Evolutionary conservation across 1,140 invertebrate genomes (phyloP).

Genomic region (Temnothorax longispinosus): DNA sequence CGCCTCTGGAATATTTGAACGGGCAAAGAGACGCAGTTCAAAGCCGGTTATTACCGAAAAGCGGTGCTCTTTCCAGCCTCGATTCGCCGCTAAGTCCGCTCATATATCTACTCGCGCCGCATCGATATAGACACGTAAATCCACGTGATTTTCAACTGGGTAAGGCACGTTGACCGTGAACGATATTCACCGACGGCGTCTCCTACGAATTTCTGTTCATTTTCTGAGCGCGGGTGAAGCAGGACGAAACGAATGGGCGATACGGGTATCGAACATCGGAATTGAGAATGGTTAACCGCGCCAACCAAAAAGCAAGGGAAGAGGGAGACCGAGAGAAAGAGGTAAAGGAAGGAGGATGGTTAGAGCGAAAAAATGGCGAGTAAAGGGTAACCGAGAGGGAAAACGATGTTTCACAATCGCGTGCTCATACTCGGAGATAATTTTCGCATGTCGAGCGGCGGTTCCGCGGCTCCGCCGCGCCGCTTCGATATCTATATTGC

Average conservation of each 20-base stretch:
- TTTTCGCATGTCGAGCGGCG: slow-evolving; percentile 77
- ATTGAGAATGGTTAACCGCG: slow-evolving; percentile 54
- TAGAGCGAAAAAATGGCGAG: slow-evolving; percentile 16
- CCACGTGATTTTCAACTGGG: slow-evolving; percentile 23
- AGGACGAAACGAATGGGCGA: slow-evolving; percentile 34
- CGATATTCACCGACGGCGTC: slow-evolving; percentile 31
- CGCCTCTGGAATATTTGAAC: background rate
- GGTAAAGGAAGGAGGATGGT: background rate
- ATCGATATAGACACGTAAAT: slow-evolving; percentile 19
- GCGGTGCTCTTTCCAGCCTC: background rate
- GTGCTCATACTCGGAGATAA: slow-evolving; percentile 76
- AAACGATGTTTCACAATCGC: slow-evolving; percentile 75
- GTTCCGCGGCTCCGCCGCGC: slow-evolving; percentile 62
- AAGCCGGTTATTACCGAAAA: slow-evolving; percentile 39
- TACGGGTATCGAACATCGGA: slow-evolving; percentile 60
- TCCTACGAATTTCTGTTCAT: slow-evolving; percentile 18
- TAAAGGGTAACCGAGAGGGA: slow-evolving; percentile 14
- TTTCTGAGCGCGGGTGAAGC: slow-evolving; percentile 29
- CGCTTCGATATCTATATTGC: slow-evolving; percentile 78
- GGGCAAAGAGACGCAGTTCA: slow-evolving; percentile 13
- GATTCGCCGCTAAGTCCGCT: slow-evolving; percentile 38
- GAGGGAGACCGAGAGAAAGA: background rate
- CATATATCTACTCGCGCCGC: slow-evolving; percentile 26
- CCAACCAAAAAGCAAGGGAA: background rate
- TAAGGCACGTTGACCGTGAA: slow-evolving; percentile 21